Conservation (phyloP, 2,888 invertebrate genomes). For the Eupithecia dodoneata region DNA sequence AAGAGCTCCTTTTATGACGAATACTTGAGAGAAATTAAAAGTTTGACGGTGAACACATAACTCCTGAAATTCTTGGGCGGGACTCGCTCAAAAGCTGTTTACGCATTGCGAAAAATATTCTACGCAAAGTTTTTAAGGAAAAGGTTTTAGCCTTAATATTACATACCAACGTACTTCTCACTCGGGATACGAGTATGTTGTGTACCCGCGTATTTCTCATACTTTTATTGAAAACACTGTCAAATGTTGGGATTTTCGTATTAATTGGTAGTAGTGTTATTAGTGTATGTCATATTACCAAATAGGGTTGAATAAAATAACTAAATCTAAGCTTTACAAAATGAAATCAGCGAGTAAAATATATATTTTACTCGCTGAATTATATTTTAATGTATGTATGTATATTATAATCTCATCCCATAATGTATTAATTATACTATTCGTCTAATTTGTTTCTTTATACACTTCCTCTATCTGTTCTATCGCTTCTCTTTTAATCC, state of each 20-base stretch:
- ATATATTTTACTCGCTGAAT: too few species aligned
- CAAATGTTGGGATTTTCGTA: background rate
- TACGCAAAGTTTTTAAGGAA: constrained; percentile 11
- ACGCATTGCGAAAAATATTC: constrained; percentile 32
- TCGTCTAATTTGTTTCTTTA: too few species aligned
- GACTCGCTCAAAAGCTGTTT: constrained; percentile 27
- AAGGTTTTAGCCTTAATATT: constrained; percentile 1
- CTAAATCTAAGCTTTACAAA: background rate
- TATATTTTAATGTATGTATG: too few species aligned
- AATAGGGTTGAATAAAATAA: too few species aligned
- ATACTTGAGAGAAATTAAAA: constrained; percentile 69
- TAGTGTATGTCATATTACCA: too few species aligned
- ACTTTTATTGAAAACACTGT: background rate
- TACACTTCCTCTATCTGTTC: too few species aligned
- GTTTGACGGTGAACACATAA: constrained; percentile 47
- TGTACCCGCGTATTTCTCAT: background rate
- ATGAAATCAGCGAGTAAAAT: background rate
- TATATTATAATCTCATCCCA: too few species aligned
- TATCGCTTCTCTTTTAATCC: too few species aligned
- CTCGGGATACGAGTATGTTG: background rate
- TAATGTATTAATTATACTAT: too few species aligned
- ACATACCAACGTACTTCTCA: background rate
- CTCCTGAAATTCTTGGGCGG: constrained; percentile 46
- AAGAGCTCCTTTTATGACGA: constrained; percentile 62
- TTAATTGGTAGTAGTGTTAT: background rate